A percentile compares a stretch with the other conserved stretches of the same genome.
These are phyloP conservation scores for Dynastes grantii DNA, from an alignment of 2,888 invertebrate genomes.

Conservation along the genomic window DNA sequence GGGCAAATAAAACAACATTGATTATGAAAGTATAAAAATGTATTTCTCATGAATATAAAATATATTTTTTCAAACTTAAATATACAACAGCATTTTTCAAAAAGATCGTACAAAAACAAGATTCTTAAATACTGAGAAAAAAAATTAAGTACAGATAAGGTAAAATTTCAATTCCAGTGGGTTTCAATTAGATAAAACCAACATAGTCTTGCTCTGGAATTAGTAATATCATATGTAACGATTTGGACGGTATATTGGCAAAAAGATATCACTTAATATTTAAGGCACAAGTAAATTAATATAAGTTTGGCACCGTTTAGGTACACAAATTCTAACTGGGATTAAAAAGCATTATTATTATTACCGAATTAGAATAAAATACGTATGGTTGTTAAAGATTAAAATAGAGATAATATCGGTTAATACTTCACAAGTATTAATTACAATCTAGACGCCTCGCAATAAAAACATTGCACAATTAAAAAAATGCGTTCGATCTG, in stretches of 20 bases:
- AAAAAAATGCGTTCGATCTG: neutral
- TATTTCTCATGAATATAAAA: conserved; percentile 38
- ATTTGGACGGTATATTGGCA: conserved; percentile 18
- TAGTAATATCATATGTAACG: conserved; percentile 4
- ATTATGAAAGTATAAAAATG: conserved; percentile 41
- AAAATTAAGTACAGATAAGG: neutral
- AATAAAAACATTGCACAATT: neutral
- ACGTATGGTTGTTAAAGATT: conserved; percentile 3
- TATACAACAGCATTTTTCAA: conserved; percentile 20
- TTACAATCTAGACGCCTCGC: neutral
- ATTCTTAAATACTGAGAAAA: neutral
- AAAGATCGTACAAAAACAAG: neutral
- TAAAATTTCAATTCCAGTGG: neutral
- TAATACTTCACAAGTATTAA: conserved; percentile 3
- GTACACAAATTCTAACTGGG: conserved; percentile 19
- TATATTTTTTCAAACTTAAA: conserved; percentile 40
- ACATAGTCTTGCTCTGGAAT: conserved; percentile 5
- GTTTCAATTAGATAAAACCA: neutral
- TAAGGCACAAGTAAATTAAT: conserved; percentile 32
- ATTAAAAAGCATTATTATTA: conserved; percentile 14
- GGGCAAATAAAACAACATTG: conserved; percentile 17
- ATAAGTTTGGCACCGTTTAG: conserved; percentile 29
- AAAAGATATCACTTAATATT: conserved; percentile 36
- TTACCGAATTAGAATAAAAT: conserved; percentile 9
- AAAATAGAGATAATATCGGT: conserved; percentile 10